phyloP scores from a whole-genome alignment of 2,113 vertebrate species.

The Oriolus oriolus region DNA sequence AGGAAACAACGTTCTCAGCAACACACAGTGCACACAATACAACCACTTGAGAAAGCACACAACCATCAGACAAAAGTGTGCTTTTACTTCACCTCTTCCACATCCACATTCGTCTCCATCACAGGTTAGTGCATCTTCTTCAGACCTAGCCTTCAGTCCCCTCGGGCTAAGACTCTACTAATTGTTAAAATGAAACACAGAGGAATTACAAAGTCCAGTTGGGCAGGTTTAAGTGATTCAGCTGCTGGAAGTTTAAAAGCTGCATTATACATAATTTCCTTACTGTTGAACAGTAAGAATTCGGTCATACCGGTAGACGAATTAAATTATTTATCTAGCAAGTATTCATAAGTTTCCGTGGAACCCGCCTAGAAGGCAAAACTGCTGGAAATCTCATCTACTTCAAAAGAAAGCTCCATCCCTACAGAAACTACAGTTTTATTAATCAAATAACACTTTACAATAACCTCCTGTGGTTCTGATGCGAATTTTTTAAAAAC shows the following conservation, averaged over 20 bases:
- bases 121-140: neutral
- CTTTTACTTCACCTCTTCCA: neutral
- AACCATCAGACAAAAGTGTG: neutral
- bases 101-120: too few relatives aligned
- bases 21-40: neutral
- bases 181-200: neutral
- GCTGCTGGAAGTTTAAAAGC: neutral
- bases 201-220: neutral
- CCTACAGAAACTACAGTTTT: neutral
- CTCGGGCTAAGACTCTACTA: neutral
- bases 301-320: fast-evolving
- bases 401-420: neutral
- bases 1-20: fast-evolving
- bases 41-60: neutral
- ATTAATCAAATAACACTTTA: neutral
- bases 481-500: neutral
- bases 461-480: neutral
- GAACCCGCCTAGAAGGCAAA: neutral
- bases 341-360: fast-evolving
- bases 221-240: neutral
- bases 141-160: neutral
- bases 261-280: neutral
- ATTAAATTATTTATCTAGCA: neutral
- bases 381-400: neutral
- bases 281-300: neutral